phyloP scores from a whole-genome alignment of 2,113 vertebrate genomes.

The Dasyornis broadbenti region DNA sequence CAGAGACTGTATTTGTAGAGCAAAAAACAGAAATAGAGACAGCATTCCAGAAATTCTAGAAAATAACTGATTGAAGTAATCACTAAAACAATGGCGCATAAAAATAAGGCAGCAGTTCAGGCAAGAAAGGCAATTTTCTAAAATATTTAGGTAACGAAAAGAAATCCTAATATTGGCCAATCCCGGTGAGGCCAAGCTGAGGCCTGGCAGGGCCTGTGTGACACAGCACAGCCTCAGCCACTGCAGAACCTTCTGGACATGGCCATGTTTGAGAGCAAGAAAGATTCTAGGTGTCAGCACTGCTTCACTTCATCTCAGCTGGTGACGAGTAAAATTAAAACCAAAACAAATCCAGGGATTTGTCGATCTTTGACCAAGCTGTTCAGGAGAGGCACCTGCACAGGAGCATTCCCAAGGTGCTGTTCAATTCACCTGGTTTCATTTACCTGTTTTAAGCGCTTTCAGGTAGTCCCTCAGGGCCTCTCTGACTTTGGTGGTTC shows the following conservation, averaged over 20 bases:
- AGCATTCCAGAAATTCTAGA: not conserved
- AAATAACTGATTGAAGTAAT: not conserved
- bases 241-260: not conserved
- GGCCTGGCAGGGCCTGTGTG: not conserved
- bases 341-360: not conserved
- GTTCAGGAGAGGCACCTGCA: not conserved
- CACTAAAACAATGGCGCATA: not conserved
- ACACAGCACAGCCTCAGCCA: not conserved
- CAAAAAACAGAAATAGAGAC: not conserved
- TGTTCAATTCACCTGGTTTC: not conserved
- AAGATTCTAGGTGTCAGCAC: not conserved
- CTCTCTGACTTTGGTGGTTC: constrained; percentile 65
- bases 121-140: not conserved
- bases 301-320: not conserved
- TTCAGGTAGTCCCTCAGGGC: constrained; percentile 70
- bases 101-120: not conserved
- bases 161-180: not conserved
- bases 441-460: constrained; percentile 70
- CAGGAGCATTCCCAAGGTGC: accelerated
- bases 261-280: accelerated
- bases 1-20: not conserved
- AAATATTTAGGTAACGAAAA: not conserved
- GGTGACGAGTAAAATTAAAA: not conserved
- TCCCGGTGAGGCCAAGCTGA: not conserved
- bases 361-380: accelerated